Evolutionary conservation across 2,113 vertebrate species (phyloP), one percentile per base, ranked within the genome.

Genomic region (Hyperopisus bebe): DNA sequence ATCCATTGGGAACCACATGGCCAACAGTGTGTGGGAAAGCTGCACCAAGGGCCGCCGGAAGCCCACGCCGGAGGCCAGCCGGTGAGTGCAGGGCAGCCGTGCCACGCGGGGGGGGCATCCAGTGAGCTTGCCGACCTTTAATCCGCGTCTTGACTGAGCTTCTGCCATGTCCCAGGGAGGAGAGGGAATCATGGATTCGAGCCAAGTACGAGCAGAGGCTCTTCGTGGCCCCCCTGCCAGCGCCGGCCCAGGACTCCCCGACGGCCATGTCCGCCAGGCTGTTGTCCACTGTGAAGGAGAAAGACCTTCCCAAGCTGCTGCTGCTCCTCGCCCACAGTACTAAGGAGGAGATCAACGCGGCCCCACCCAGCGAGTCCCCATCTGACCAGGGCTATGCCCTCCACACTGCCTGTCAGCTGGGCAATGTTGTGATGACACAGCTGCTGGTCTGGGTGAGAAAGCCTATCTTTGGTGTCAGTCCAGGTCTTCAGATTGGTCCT

Each of bases 391-490:
- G 96, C 89, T 95, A 96, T 0, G 97, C 96, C 5, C 97, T 99
- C 90, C 98, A 99, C 58, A 92, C 98, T 21, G 96, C 98, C 8
- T 98, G 98, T 6, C 97, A 97, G 91, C 95, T 96, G 90, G 96
- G 97, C 24, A 96, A 98, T 0, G 97, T 97, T 0, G 98, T 99
- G 88, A 97, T 99, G 96, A 98, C 98, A 11, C 98, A 99, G 92
- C 97, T 99, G 92, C 96, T 99, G 87, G 91, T 99, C 91, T 99
- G 98, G 98, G 98, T 99, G 93, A 0, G 97, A 80, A 7, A 80
- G 35, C 17, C 74, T 31, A 17, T 80, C 35, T 19, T 6, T 87
- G 85, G 44, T 82, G 77, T 84, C 82, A 84, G 42, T 84, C 74
- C 35, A 42, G 4, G 35, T 42, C 35, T 80, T 39, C 35, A 42